phyloP scores from a whole-genome alignment of 2,888 invertebrate species.

The Mythimna impura region DNA sequence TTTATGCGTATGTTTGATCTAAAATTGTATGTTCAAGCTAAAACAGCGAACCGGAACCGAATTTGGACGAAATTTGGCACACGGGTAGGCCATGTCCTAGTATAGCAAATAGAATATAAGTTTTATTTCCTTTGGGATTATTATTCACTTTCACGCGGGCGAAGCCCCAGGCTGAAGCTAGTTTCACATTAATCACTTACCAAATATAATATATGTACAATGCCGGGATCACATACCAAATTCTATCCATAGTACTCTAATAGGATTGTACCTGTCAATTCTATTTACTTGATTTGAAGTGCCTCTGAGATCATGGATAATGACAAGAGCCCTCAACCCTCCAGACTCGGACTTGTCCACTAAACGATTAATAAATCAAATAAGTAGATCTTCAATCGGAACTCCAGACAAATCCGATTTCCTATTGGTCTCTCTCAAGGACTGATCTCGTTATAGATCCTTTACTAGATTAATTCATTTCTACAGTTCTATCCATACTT shows the following conservation, averaged over 20 bases:
- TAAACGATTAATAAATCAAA: constrained; percentile 60
- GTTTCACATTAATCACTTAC: too few species aligned
- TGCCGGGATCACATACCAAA: neutral
- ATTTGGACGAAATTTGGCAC: too few species aligned
- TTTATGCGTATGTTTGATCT: too few species aligned
- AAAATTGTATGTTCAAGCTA: too few species aligned
- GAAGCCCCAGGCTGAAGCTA: too few species aligned
- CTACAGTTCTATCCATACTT: constrained; percentile 1
- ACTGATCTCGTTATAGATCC: constrained; percentile 11
- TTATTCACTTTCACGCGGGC: too few species aligned
- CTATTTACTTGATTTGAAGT: constrained; percentile 27
- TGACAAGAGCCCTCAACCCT: constrained; percentile 49
- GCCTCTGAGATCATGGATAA: constrained; percentile 25
- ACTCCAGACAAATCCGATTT: constrained; percentile 53
- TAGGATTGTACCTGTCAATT: constrained; percentile 10
- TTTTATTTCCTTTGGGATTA: too few species aligned
- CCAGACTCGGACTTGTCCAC: constrained; percentile 22
- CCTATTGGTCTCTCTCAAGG: constrained; percentile 28
- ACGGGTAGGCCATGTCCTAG: too few species aligned
- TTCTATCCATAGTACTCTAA: too few species aligned
- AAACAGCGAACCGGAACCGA: too few species aligned
- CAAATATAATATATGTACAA: too few species aligned
- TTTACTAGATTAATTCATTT: constrained; percentile 30
- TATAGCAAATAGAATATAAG: too few species aligned
- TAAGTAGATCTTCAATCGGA: constrained; percentile 50